Conservation (phyloP, 2,888 invertebrate genomes). For the Tetropium fuscum region DNA sequence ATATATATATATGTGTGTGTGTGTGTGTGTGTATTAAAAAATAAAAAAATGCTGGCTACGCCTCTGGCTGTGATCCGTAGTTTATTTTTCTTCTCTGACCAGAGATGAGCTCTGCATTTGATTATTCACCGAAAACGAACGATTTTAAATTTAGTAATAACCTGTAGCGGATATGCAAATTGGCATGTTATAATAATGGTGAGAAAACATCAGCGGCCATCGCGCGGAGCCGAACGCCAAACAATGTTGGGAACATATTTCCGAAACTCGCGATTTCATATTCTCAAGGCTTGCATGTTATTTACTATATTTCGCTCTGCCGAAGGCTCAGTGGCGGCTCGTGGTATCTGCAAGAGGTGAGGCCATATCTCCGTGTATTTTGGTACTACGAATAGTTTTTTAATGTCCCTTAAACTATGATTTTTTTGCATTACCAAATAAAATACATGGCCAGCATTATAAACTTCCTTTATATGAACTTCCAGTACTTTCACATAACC, state of each 20-base stretch:
- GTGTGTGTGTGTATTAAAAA: neutral
- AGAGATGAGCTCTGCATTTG: constrained; percentile 9
- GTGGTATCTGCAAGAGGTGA: too few species aligned
- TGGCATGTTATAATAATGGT: constrained; percentile 19
- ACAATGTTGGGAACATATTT: constrained; percentile 50
- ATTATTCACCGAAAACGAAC: constrained; percentile 5
- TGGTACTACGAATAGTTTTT: too few species aligned
- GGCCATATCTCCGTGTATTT: too few species aligned
- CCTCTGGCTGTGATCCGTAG: neutral
- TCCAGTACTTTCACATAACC: too few species aligned
- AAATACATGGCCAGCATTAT: too few species aligned
- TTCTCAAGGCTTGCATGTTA: constrained; percentile 41
- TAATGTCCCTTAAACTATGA: too few species aligned
- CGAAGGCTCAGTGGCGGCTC: too few species aligned
- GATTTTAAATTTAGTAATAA: constrained; percentile 19
- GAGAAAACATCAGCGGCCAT: constrained; percentile 29
- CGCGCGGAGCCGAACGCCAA: constrained; percentile 18
- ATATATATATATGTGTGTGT: too few species aligned
- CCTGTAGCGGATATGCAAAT: constrained; percentile 1
- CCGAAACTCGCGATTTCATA: constrained; percentile 40
- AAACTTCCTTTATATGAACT: too few species aligned
- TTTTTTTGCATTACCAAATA: too few species aligned
- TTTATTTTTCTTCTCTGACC: constrained; percentile 13
- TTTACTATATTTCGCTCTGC: too few species aligned
- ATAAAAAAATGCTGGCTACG: neutral